Base-by-base conservation (phyloP, 2,888 invertebrate genomes). In the Rhabditoides inermis region DNA sequence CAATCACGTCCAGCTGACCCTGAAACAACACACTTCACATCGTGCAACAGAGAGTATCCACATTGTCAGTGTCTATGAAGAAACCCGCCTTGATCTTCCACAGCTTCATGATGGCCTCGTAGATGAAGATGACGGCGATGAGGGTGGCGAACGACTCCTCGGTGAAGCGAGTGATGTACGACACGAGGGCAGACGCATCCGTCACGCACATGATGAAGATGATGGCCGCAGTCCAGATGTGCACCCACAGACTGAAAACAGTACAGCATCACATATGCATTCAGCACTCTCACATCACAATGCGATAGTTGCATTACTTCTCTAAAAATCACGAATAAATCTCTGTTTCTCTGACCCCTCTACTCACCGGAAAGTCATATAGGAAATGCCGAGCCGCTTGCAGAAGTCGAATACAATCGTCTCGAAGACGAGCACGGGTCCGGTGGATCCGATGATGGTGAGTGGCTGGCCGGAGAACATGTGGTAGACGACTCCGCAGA, bases 61-160 rank as follows among this genome's bases (percentile, higher is more conserved):
- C n/a, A n/a, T n/a, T n/a, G n/a, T n/a, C n/a, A n/a, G n/a, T n/a
- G n/a, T n/a, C n/a, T n/a, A n/a, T n/a, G n/a, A n/a, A n/a, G n/a
- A n/a, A 44, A 18, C 15, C 28, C 37, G 66, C 56, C 26, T 61
- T 66, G 55, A 82, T 81, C 63, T 84, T 84, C 58, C 85, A 82
- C 55, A 91, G 81, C 76, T 88, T 90, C 75, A 85, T 84, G 60
- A 89, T 82, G 45, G 89, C 88, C 78, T 91, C 91, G 67, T 88
- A 86, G 71, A 98, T 91, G 80, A 94, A 95, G 68, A 98, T 86
- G 65, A 95, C 81, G 1, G 94, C 92, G 71, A 98, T 95, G 56
- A 98, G 82, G 15, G 91, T 88, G 7, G 95, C 91, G 79, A 95
- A 95, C 46, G 94, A 90, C 78, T 98, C 95, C 78, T 95, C 92